phyloP scores from a whole-genome alignment of 1,140 invertebrate genomes.

The Aleiodes sp. region DNA sequence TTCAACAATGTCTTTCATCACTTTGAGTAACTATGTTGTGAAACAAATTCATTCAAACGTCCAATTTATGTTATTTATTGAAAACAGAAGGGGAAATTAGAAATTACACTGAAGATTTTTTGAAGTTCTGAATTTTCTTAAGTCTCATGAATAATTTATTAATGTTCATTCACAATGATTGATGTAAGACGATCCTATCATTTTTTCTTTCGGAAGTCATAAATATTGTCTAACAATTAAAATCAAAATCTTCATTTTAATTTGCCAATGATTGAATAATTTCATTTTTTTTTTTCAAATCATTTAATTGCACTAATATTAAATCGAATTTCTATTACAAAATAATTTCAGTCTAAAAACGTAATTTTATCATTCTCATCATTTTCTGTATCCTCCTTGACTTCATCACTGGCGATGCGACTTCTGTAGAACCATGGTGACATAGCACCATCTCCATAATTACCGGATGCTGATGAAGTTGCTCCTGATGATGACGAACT shows the following conservation, averaged over 20 bases:
- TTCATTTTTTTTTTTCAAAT: not conserved
- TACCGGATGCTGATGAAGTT: constrained; percentile 13
- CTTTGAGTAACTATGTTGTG: too few relatives aligned
- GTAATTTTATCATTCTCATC: not conserved
- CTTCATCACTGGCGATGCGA: constrained; percentile 4
- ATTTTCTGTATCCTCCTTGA: not conserved
- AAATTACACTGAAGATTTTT: not conserved
- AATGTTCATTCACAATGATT: not conserved
- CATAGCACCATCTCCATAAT: not conserved
- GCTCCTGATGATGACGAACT: not conserved
- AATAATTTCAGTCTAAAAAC: not conserved
- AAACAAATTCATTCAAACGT: too few relatives aligned
- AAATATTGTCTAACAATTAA: not conserved
- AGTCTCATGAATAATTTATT: not conserved
- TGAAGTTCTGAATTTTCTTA: not conserved
- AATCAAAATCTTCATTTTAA: not conserved
- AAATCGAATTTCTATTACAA: too few relatives aligned
- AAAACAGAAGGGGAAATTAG: not conserved
- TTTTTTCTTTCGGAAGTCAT: not conserved
- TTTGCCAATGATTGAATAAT: not conserved
- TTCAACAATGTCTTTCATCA: too few relatives aligned
- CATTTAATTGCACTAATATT: too few relatives aligned
- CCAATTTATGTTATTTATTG: not conserved
- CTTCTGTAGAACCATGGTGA: constrained; percentile 24
- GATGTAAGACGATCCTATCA: not conserved